Base-by-base conservation (phyloP, 2,888 invertebrate species). In the Helleia helle region DNA sequence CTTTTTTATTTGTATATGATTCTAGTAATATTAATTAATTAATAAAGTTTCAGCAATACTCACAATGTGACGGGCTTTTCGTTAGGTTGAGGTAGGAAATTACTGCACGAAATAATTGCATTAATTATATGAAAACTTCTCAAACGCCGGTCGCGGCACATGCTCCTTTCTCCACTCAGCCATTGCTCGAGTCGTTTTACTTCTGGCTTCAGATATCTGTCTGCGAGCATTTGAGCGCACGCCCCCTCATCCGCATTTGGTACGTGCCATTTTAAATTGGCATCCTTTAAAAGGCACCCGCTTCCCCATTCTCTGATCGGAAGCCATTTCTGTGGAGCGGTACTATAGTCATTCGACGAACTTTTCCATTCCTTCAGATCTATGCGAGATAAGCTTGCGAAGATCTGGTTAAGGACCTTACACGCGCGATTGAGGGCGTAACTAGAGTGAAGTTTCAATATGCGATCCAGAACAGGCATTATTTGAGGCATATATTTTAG, bases 261-360 rank as follows among this genome's bases (percentile, higher is more conserved):
- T 34, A 91, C 79, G 59, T 94, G 93, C 95, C 95, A 96, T 27
- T 89, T 77, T 12, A 95, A 75, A 4, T 89, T 80, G 11, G 92
- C 76, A 15, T 90, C 86, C 41, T 90, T 80, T 12, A 93, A 68
- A 52, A 91, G 79, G 11, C 90, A 88, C 0, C 91, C 86, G 44
- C 87, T 86, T 0, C 94, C 96, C 97, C 97, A 97, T 51, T 94
- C 91, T 13, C 89, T 86, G 13, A 94, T 86, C 6, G 93, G 90
- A 30, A 94, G 79, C 76, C 90, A 91, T 42, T 91, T 89, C 43
- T 89, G 83, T 0, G 92, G 83, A 0, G 90, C 89, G 26, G 83
- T 77, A 12, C 89, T 88, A 54, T 89, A 90, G 46, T 90, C 86
- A 12, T 83, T 72, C 0, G 87, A 69, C 1, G 87, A 84, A 61